Evolutionary conservation across 2,797 vertebrate species (phyloP).

Genomic region (Cheirogaleus major): DNA sequence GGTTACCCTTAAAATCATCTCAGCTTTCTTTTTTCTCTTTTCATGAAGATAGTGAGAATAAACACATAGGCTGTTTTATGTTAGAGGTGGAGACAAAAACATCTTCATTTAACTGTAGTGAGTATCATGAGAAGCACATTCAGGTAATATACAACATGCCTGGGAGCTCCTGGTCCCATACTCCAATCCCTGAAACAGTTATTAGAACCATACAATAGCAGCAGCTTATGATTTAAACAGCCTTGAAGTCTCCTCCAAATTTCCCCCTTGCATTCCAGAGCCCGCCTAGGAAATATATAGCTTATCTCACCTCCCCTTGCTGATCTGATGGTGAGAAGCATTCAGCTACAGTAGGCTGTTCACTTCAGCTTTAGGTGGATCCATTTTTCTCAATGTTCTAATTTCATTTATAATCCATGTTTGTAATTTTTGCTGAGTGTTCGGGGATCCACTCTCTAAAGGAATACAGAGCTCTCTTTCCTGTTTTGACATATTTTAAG

Average conservation of each 20-base stretch:
- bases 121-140: not conserved
- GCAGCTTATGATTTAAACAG: not conserved
- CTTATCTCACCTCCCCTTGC: not conserved
- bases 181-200: accelerated
- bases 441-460: not conserved
- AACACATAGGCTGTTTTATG: not conserved
- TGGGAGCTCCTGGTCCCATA: not conserved
- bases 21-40: not conserved
- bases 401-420: not conserved
- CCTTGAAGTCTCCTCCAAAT: not conserved
- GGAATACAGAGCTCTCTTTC: not conserved
- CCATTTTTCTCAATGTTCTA: not conserved
- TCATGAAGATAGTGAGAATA: not conserved
- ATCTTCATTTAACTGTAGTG: not conserved
- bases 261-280: not conserved
- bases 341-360: not conserved
- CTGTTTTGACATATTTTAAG: not conserved
- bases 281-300: not conserved
- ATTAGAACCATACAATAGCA: not conserved
- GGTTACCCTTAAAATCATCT: not conserved
- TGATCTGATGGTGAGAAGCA: not conserved
- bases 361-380: not conserved
- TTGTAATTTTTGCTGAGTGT: not conserved
- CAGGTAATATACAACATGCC: not conserved
- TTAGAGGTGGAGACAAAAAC: not conserved